Conservation (phyloP, 2,888 invertebrate species). For the Quadroppia sp. region DNA sequence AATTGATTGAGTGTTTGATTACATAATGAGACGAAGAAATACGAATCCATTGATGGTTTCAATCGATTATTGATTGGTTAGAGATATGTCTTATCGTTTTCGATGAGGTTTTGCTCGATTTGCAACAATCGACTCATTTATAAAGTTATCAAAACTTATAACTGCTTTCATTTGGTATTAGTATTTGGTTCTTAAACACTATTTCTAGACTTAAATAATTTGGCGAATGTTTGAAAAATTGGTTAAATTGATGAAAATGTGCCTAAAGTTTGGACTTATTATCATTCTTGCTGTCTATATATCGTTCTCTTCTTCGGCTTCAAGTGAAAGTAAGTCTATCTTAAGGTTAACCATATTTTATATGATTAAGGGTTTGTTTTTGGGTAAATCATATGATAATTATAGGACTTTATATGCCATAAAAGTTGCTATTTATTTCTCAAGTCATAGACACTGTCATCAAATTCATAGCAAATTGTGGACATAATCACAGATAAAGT, state of each 20-base stretch:
- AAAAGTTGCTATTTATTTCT: no score
- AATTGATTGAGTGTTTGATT: no score
- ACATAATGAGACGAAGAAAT: neutral
- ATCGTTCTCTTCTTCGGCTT: neutral
- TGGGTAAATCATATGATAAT: no score
- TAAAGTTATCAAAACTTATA: slow-evolving; percentile 8
- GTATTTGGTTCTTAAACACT: neutral
- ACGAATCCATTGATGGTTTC: neutral
- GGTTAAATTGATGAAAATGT: neutral
- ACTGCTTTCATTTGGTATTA: neutral
- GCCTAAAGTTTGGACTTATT: neutral
- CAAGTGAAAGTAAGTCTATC: slow-evolving; percentile 18
- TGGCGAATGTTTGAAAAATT: slow-evolving; percentile 16
- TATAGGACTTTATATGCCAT: no score
- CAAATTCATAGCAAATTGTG: no score
- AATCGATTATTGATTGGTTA: neutral
- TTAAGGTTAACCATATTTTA: no score
- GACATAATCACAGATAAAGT: no score
- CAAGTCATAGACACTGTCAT: no score
- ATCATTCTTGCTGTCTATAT: neutral
- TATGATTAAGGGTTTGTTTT: no score
- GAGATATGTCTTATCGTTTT: slow-evolving; percentile 10
- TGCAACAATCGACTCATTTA: slow-evolving; percentile 32
- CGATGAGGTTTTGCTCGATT: slow-evolving; percentile 20
- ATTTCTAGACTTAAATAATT: neutral